Evolutionary conservation across 1,140 invertebrate species (phyloP).

Genomic region (Heliconius nattereri): DNA sequence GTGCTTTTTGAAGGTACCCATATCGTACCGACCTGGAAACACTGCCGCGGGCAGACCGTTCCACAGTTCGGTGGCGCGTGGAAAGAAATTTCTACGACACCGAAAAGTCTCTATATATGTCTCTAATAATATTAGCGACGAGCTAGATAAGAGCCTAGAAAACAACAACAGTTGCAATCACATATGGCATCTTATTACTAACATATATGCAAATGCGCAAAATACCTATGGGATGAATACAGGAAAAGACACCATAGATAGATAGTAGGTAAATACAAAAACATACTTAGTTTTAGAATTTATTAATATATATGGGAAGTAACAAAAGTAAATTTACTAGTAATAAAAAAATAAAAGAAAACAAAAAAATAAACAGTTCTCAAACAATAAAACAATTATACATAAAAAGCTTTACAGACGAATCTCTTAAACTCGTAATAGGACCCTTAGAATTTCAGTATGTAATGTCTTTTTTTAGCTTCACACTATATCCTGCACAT

Average conservation of each 20-base stretch:
- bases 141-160: not conserved
- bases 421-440: not conserved
- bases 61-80: too few species aligned
- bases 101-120: not conserved
- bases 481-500: too few species aligned
- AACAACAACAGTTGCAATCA: not conserved
- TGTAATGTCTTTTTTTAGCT: not conserved
- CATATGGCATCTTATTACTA: slow-evolving; percentile 32
- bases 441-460: not conserved
- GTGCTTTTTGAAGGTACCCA: too few species aligned
- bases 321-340: not conserved
- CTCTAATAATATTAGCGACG: not conserved
- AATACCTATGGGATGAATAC: slow-evolving; percentile 35
- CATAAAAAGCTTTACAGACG: not conserved
- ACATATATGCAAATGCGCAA: slow-evolving; percentile 43
- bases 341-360: not conserved
- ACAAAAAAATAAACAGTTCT: not conserved
- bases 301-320: not conserved
- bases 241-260: slow-evolving; percentile 25
- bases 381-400: not conserved
- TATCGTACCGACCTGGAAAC: too few species aligned
- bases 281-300: slow-evolving; percentile 37
- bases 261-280: slow-evolving; percentile 15
- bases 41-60: too few species aligned
- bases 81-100: too few species aligned